Base-by-base conservation (phyloP, 2,113 vertebrate genomes). In the Ploceus nigricollis region DNA sequence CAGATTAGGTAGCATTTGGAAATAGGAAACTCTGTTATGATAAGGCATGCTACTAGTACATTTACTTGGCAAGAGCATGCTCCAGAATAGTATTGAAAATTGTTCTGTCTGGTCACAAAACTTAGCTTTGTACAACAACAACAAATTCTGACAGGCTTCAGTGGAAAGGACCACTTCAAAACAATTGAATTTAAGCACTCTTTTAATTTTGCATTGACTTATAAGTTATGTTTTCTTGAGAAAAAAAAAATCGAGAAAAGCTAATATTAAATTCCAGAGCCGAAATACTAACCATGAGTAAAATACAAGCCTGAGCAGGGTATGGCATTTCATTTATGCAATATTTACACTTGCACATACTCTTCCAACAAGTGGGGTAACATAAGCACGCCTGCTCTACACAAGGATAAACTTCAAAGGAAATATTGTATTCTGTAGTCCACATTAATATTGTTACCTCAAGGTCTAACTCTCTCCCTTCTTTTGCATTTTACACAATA, bases 221-320 rank as follows among this genome's bases (percentile, higher is more conserved):
- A 54, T 31, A 21, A 44, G 11, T 15, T 68, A 27, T 51, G 11
- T 54, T 80, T 93, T 73, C 57, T 76, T 80, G 39, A 47, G 72
- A 2, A 2, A 70, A 44, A 45, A 81, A 64, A 57, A 53, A 21
- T 30, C 1, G 10, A 83, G 58, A 63, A 91, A 81, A 89, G 17
- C 27, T 87, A 84, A 79, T 87, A 78, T 22, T 77, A 78, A 91
- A 56, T 33, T 68, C 35, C 40, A 64, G 11, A 60, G 20, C 30
- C 60, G 69, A n/a, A 94, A 75, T 79, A 92, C 24, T 70, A 53
- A 35, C 77, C 54, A 11, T 45, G 28, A 90, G 53, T 75, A 79
- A 94, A 95, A 94, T 57, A 76, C 75, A 97, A 92, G 63, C 57
- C 85, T 57, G 53, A 95, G 45, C 85, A 92, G 75, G 11, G 48